Evolutionary conservation across 2,113 vertebrate species (phyloP), one percentile per base, ranked within the genome.

Genomic region (Callocephalon fimbriatum): DNA sequence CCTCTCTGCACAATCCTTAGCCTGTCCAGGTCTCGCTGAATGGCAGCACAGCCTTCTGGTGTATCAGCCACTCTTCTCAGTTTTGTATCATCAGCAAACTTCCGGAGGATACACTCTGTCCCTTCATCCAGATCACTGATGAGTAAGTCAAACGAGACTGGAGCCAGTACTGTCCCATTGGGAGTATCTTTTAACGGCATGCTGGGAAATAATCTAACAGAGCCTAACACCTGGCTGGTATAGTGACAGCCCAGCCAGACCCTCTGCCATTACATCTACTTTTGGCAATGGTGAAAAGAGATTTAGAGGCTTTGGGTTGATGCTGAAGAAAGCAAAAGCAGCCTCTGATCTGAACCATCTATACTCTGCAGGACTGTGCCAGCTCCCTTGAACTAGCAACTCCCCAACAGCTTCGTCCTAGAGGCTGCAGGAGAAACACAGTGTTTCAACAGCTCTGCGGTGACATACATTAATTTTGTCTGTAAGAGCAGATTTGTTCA

Each of bases 381-480:
- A 81, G 54, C 15, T 26, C 10, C 37, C 54, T n/a, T 8, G 2
- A 48, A 25, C 12, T 68, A 74, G 76, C 23, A 75, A 2, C n/a
- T 72, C 11, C 31, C 35, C 65, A 71, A 13, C 5, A 79, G 48
- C 38, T 80, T 32, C 0, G 0, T 26, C n/a, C 35, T 66, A 61
- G 35, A 54, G 37, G 26, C 47, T 65, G 12, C 11, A 37, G 42
- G 21, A 75, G 37, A 59, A 73, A 45, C 31, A 27, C 40, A 22
- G 10, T 5, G 8, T 0, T 8, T 21, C 26, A 38, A 23, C 35
- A 68, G 44, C 48, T 56, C 45, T 35, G 1, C 1, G 6, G 8
- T 17, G 22, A 15, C 1, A 27, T 5, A 2, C 0, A 31, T 4
- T 23, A 38, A 38, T 68, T 88, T 50, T 4, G 2, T 12, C 17